phyloP scores from a whole-genome alignment of 2,888 invertebrate genomes.

The Patella caerulea region DNA sequence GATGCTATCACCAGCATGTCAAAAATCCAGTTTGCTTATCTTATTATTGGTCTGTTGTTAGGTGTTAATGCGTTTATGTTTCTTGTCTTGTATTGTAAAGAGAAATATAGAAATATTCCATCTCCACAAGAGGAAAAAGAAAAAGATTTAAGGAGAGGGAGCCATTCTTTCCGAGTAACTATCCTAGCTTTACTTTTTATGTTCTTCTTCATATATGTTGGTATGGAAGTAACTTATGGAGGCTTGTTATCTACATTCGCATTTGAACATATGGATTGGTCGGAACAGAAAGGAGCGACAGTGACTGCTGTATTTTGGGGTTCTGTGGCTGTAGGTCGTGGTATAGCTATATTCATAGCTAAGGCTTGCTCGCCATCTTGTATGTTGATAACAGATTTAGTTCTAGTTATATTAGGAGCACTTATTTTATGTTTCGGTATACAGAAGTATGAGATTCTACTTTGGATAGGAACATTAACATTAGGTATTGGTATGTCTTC shows the following conservation, averaged over 20 bases:
- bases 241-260: slow-evolving; percentile 71
- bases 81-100: slow-evolving; percentile 65
- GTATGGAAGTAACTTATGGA: slow-evolving; percentile 72
- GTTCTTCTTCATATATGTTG: slow-evolving; percentile 71
- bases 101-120: slow-evolving; percentile 37
- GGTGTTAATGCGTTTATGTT: slow-evolving; percentile 67
- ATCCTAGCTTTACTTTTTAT: slow-evolving; percentile 68
- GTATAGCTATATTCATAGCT: slow-evolving; percentile 71
- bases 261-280: slow-evolving; percentile 63
- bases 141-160: slow-evolving; percentile 14
- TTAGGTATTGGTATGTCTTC: slow-evolving; percentile 73
- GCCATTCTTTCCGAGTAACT: slow-evolving; percentile 47
- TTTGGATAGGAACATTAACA: slow-evolving; percentile 70
- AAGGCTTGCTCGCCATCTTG: slow-evolving; percentile 67
- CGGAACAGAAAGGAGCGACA: slow-evolving; percentile 66
- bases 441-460: slow-evolving; percentile 48
- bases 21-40: slow-evolving; percentile 70
- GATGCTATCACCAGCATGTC: slow-evolving; percentile 56
- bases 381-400: slow-evolving; percentile 70
- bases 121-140: slow-evolving; percentile 24
- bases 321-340: slow-evolving; percentile 70
- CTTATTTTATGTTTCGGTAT: slow-evolving; percentile 66
- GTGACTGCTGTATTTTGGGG: slow-evolving; percentile 73
- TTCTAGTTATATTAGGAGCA: slow-evolving; percentile 63
- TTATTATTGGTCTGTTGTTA: slow-evolving; percentile 68